phyloP scores from a whole-genome alignment of 1,140 invertebrate species.

The Drosophila neocordata region DNA sequence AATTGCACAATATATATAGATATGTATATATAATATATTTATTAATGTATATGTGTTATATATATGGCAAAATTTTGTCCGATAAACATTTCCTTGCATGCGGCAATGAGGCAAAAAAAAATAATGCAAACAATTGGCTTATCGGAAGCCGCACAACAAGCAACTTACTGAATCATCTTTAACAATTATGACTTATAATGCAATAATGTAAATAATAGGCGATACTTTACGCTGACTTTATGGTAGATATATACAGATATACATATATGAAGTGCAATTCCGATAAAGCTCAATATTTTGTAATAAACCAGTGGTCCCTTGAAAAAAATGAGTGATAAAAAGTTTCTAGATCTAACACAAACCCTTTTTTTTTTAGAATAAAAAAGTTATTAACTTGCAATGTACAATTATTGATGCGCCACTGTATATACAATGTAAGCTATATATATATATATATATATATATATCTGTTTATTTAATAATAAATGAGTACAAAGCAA shows the following conservation, averaged over 20 bases:
- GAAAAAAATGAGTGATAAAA: too few relatives aligned
- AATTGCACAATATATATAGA: neutral
- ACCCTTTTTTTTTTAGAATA: too few relatives aligned
- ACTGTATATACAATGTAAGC: too few relatives aligned
- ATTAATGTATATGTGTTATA: neutral
- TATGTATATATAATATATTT: neutral
- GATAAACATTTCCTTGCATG: constrained; percentile 10
- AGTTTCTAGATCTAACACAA: too few relatives aligned
- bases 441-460: too few relatives aligned
- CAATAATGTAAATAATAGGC: constrained; percentile 1
- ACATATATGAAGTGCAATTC: neutral
- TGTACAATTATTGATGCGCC: too few relatives aligned
- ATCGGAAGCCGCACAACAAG: constrained; percentile 9
- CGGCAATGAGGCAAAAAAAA: neutral
- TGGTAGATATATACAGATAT: constrained; percentile 1
- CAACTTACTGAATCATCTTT: constrained; percentile 3
- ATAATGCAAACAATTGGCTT: constrained; percentile 1
- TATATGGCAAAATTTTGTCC: neutral
- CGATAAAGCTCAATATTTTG: constrained; percentile 40
- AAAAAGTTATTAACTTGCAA: too few relatives aligned
- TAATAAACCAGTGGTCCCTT: constrained; percentile 3
- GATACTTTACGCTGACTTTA: neutral
- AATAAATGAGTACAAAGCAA: too few relatives aligned
- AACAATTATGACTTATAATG: neutral
- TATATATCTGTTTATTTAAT: too few relatives aligned